Evolutionary conservation across 2,888 invertebrate genomes (phyloP), one percentile per base, ranked within the genome.

Genomic region (Yponomeuta malinellus): DNA sequence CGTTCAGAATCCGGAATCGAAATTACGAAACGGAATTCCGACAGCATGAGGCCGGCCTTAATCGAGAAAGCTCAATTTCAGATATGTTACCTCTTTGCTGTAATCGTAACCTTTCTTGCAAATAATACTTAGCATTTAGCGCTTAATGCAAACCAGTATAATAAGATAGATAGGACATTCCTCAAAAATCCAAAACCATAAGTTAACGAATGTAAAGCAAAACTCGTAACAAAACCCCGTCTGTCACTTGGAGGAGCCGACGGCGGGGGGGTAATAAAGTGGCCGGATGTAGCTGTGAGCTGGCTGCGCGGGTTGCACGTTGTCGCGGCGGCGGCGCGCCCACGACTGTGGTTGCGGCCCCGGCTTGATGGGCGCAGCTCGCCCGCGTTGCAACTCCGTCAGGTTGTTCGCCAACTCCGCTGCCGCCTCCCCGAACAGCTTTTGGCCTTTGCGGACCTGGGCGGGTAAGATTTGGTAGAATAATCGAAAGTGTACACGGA

Each of bases 361-460:
- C 10, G 52, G 52, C 52, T 59, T 12, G 15, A 9, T 37, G 2
- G 31, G 37, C 31, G 29, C 37, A 4, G 69, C 33, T 15, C 84
- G 77, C 0, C 87, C 85, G 0, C 84, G 82, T 71, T 89, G 90
- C 48, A 91, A 72, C 59, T 90, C 89, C 0, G 83, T 15, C 52
- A 72, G 70, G 73, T 69, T 71, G 52, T 31, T 15, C 48, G 66
- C 68, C 52, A 69, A 59, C 63, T 89, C 88, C 0, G 85, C 80
- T 0, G 90, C 89, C 1, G 90, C 90, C 68, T 87, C 86, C 1
- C 89, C 87, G 75, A 88, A 91, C 10, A 89, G 73, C 52, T 78
- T 78, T 64, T 91, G 88, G 0, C 90, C 89, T 1, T 76, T 82
- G 33, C 79, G 83, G 0, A 91, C 87, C 91, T 92, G 76, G 68